A percentile compares a stretch with the other conserved stretches of the same genome.
These are phyloP conservation scores for Pavo muticus DNA, from an alignment of 2,113 vertebrate genomes.

Conservation along the genomic window DNA sequence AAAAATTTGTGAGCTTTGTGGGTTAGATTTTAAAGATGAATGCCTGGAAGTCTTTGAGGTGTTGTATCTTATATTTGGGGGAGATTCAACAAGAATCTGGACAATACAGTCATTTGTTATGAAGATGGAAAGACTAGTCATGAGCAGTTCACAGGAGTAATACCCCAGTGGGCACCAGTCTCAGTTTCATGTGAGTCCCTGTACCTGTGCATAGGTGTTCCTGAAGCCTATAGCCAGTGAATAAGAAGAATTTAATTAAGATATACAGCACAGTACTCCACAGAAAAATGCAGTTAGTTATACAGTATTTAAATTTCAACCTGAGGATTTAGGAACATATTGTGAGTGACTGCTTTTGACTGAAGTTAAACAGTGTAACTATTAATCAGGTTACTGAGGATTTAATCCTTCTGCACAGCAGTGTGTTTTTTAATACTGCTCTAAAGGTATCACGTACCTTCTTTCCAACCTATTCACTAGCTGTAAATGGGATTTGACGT, in stretches of 20 bases:
- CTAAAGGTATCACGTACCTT: slow-evolving; percentile 71
- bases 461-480: slow-evolving; percentile 63
- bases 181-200: not conserved
- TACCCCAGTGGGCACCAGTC: not conserved
- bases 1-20: not conserved
- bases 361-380: slow-evolving; percentile 18
- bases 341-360: not conserved
- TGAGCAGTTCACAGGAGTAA: not conserved
- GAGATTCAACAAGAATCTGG: not conserved
- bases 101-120: not conserved
- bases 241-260: not conserved
- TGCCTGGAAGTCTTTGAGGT: not conserved
- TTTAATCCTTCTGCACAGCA: slow-evolving; percentile 65
- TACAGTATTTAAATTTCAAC: not conserved
- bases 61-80: not conserved
- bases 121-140: not conserved
- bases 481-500: slow-evolving; percentile 80
- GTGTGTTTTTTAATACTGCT: slow-evolving; percentile 71
- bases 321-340: not conserved
- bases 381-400: slow-evolving; percentile 45
- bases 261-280: not conserved
- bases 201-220: not conserved
- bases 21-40: not conserved
- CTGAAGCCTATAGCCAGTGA: not conserved
- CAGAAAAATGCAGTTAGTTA: not conserved